phyloP scores from a whole-genome alignment of 2,888 invertebrate species.

The Julus scandinavius region DNA sequence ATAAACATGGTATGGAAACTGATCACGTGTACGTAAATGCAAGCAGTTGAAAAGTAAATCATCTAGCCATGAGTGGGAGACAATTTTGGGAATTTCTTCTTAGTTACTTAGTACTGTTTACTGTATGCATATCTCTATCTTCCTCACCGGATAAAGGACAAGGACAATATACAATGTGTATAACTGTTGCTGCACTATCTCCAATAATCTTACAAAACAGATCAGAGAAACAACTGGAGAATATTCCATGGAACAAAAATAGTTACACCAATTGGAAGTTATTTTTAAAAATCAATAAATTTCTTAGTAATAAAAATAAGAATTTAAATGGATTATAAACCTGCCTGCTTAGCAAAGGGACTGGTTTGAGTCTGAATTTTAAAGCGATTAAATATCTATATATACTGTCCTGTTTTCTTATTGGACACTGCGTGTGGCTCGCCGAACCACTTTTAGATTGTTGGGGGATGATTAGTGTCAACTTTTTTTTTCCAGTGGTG shows the following conservation, averaged over 20 bases:
- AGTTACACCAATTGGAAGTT: neutral
- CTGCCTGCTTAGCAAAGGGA: neutral
- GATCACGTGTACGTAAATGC: neutral
- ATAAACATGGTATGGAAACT: neutral
- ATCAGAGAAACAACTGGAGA: neutral
- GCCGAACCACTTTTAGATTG: neutral
- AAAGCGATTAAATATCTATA: neutral
- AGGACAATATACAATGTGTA: neutral
- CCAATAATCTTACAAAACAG: neutral
- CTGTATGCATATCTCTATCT: neutral
- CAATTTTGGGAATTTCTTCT: neutral
- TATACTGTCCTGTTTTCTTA: conserved; percentile 1
- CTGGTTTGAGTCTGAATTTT: neutral
- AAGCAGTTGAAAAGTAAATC: neutral
- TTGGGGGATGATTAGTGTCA: conserved; percentile 24
- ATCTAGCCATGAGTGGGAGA: neutral
- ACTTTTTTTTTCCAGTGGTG: neutral
- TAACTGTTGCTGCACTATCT: neutral
- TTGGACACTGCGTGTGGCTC: conserved; percentile 4
- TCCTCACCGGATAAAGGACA: neutral
- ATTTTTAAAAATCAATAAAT: neutral
- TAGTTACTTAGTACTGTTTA: neutral
- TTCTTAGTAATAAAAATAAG: no score
- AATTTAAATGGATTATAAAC: neutral
- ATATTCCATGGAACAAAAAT: neutral